These are phyloP conservation scores for Hylomyscus alleni DNA, from an alignment of 2,797 vertebrate species.

Conservation along the genomic window DNA sequence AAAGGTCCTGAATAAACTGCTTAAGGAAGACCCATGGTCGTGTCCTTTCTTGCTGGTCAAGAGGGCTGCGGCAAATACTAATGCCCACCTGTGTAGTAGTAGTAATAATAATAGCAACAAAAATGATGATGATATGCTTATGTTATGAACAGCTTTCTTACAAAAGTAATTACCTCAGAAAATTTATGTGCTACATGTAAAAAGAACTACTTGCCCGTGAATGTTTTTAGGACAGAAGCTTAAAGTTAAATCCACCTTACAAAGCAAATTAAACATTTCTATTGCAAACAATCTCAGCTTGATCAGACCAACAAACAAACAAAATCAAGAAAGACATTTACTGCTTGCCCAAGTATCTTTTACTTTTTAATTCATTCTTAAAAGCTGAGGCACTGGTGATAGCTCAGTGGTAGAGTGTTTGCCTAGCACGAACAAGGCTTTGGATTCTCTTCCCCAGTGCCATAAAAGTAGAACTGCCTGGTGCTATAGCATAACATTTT, in stretches of 20 bases:
- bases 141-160: constrained; percentile 75
- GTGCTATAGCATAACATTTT: background rate
- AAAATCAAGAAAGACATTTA: background rate
- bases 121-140: background rate
- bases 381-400: background rate
- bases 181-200: background rate
- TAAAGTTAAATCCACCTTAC: constrained; percentile 10
- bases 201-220: constrained; percentile 25
- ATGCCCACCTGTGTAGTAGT: constrained; percentile 74
- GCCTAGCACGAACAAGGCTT: background rate
- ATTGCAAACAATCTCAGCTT: background rate
- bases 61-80: constrained; percentile 85
- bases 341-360: background rate
- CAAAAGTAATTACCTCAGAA: constrained; percentile 58
- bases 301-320: background rate
- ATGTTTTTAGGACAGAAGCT: constrained; percentile 2
- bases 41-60: too few relatives aligned
- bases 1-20: too few relatives aligned
- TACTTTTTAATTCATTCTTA: constrained; percentile 38
- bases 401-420: background rate
- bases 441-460: background rate
- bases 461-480: constrained; percentile 1
- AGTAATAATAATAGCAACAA: too few relatives aligned
- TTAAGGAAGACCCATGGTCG: too few relatives aligned
- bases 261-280: background rate